A percentile compares a stretch with the other conserved stretches of the same genome.
Conservation (phyloP, 2,113 vertebrate genomes). For the Pterocles burchelli region DNA sequence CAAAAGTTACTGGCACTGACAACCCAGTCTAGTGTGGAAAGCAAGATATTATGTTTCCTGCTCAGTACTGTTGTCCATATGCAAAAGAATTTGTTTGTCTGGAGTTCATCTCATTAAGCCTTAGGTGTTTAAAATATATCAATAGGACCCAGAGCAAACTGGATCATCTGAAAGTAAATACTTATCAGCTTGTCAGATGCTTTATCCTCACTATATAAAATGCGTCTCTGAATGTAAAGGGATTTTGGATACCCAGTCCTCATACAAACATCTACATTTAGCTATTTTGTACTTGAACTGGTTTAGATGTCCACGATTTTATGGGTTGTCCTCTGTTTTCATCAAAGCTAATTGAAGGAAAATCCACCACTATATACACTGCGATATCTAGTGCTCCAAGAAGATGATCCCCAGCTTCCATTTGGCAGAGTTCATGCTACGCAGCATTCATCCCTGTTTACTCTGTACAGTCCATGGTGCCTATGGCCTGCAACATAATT, state of each 20-base stretch:
- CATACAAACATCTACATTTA: not conserved
- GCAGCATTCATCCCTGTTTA: not conserved
- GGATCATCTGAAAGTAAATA: not conserved
- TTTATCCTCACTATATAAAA: not conserved
- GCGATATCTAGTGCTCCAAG: not conserved
- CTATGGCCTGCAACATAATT: not conserved
- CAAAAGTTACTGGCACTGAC: not conserved
- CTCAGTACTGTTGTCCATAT: not conserved
- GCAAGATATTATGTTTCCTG: not conserved
- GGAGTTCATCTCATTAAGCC: not conserved
- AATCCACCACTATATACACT: not conserved
- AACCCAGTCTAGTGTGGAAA: not conserved
- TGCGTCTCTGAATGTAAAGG: not conserved
- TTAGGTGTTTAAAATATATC: not conserved
- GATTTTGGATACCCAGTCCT: not conserved
- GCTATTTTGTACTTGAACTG: not conserved
- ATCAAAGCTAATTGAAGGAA: not conserved
- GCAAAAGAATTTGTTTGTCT: not conserved
- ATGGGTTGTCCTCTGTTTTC: not conserved
- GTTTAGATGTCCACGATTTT: not conserved
- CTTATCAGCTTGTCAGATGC: not conserved
- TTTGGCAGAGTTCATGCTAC: not conserved
- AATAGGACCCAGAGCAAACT: not conserved
- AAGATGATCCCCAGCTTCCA: not conserved
- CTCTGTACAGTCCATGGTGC: not conserved